Conservation (phyloP, 2,797 vertebrate species). For the Crocodylus rhombifer region DNA sequence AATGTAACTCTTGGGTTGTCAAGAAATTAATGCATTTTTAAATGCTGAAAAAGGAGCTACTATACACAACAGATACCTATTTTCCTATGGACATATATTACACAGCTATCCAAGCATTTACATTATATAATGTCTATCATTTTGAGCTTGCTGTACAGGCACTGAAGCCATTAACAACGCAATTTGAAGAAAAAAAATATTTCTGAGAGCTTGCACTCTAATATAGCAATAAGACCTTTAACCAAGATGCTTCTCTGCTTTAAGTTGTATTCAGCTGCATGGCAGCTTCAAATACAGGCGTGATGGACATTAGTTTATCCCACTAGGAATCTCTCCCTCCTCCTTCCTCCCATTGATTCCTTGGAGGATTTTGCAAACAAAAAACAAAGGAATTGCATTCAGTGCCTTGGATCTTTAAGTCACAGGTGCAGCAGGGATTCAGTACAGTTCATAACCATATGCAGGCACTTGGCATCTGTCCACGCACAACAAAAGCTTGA, state of each 20-base stretch:
- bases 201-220: not conserved
- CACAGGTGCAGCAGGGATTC: conserved; percentile 24
- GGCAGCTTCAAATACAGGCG: conserved; percentile 10
- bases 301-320: not conserved
- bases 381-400: not conserved
- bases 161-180: not conserved
- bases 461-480: not conserved
- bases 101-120: accelerated
- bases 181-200: conserved; percentile 2
- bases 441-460: not conserved
- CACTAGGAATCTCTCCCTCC: not conserved
- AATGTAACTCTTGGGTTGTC: not conserved
- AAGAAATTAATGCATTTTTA: not conserved
- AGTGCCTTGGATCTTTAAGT: not conserved
- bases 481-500: not conserved
- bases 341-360: not conserved
- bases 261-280: not conserved
- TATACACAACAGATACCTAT: not conserved
- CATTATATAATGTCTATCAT: not conserved
- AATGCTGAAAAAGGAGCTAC: not conserved
- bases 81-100: not conserved
- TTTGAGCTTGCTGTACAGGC: not conserved
- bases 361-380: not conserved
- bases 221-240: not conserved
- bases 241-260: not conserved